Conservation (phyloP, 2,888 invertebrate genomes). For the Ennomos quercinarius region DNA sequence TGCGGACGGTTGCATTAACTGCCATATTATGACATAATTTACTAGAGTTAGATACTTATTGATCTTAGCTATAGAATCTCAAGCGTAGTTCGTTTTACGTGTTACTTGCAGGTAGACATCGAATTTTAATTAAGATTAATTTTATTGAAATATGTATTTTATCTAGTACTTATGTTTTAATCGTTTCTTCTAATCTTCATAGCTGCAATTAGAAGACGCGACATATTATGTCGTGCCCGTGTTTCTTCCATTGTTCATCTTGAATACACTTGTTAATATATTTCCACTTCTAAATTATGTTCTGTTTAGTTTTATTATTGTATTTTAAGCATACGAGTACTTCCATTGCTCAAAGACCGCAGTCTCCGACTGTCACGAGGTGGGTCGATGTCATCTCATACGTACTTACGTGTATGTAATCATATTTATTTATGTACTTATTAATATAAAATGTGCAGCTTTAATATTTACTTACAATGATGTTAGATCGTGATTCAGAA, state of each 20-base stretch:
- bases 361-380: constrained; percentile 54
- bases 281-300: constrained; percentile 65
- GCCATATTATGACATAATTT: constrained; percentile 85
- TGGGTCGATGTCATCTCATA: constrained; percentile 71
- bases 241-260: constrained; percentile 61
- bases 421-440: constrained; percentile 82
- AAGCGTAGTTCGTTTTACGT: constrained; percentile 73
- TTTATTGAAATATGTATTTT: constrained; percentile 60
- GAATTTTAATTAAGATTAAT: constrained; percentile 73
- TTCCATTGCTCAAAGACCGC: constrained; percentile 80
- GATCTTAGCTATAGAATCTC: constrained; percentile 75
- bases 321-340: constrained; percentile 58
- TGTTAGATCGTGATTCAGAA: constrained; percentile 85
- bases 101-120: constrained; percentile 76
- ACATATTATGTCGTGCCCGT: constrained; percentile 51
- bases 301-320: constrained; percentile 60
- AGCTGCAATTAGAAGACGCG: constrained; percentile 38
- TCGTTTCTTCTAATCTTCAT: constrained; percentile 59
- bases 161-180: constrained; percentile 66
- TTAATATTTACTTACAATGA: constrained; percentile 85
- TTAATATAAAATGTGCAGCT: constrained; percentile 83
- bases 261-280: constrained; percentile 76
- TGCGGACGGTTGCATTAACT: constrained; percentile 83
- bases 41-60: constrained; percentile 66
- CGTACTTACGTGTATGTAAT: constrained; percentile 73